A percentile compares a stretch with the other conserved stretches of the same genome.
Evolutionary conservation across 2,888 invertebrate genomes (phyloP).

Genomic region (Nycteola revayana): DNA sequence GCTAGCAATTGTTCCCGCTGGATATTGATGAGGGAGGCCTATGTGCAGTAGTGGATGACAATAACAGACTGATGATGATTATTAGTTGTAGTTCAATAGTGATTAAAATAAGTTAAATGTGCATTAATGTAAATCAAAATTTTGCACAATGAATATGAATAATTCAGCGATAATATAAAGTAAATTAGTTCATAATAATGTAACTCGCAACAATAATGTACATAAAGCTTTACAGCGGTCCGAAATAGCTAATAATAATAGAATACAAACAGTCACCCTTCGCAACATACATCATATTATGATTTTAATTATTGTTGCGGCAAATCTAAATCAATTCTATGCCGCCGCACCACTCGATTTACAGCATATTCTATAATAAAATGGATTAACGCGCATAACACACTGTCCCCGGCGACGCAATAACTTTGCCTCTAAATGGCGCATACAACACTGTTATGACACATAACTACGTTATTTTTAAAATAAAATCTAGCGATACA

Average conservation of each 20-base stretch:
- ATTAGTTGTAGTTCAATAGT: too few relatives aligned
- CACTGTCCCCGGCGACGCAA: conserved; percentile 44
- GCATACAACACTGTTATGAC: conserved; percentile 59
- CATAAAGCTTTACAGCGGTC: background rate
- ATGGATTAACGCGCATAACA: conserved; percentile 46
- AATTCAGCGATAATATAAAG: conserved; percentile 16
- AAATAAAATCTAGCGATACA: conserved; percentile 36
- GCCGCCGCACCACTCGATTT: conserved; percentile 47
- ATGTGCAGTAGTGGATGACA: too few relatives aligned
- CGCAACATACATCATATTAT: conserved; percentile 46
- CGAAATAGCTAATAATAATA: conserved; percentile 27
- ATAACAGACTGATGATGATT: too few relatives aligned
- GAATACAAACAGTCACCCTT: conserved; percentile 25
- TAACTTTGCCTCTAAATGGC: conserved; percentile 64
- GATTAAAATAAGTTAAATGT: too few relatives aligned
- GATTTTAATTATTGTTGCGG: conserved; percentile 65
- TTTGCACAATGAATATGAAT: conserved; percentile 21
- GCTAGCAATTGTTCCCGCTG: too few relatives aligned
- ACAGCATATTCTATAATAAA: conserved; percentile 60
- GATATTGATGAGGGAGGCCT: too few relatives aligned
- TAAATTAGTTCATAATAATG: conserved; percentile 23
- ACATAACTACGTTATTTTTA: conserved; percentile 50
- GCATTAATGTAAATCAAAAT: too few relatives aligned
- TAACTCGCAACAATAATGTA: conserved; percentile 12
- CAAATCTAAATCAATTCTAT: conserved; percentile 66